Conservation (phyloP, 2,113 vertebrate genomes). For the Fulica atra region DNA sequence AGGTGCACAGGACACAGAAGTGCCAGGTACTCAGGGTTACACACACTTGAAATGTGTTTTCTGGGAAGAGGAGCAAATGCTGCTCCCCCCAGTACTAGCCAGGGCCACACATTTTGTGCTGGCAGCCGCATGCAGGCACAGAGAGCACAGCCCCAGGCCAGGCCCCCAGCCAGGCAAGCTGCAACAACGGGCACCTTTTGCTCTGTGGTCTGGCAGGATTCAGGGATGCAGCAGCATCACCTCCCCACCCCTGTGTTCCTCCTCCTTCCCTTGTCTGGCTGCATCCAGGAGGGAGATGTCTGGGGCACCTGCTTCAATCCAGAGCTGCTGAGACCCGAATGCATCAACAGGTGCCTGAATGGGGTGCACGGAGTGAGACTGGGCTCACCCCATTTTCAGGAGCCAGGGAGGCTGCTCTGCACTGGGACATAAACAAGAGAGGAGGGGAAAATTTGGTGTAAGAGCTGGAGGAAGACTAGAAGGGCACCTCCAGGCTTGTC, state of each 20-base stretch:
- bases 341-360: neutral
- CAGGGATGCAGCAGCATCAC: neutral
- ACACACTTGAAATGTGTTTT: neutral
- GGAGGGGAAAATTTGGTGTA: rapidly evolving
- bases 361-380: rapidly evolving
- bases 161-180: neutral
- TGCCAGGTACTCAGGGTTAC: neutral
- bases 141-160: rapidly evolving
- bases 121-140: neutral
- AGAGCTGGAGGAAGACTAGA: neutral
- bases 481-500: neutral
- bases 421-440: rapidly evolving
- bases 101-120: neutral
- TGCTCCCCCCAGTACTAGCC: neutral
- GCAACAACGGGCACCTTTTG: neutral
- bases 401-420: neutral
- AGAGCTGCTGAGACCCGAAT: neutral
- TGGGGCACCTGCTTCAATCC: neutral
- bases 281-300: neutral
- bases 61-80: neutral
- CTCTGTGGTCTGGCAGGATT: neutral
- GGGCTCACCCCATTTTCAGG: neutral
- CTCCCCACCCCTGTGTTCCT: neutral
- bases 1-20: neutral
- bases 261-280: neutral